These are phyloP conservation scores for Leucophenga maculata DNA, from an alignment of 2,888 invertebrate genomes.

Conservation along the genomic window DNA sequence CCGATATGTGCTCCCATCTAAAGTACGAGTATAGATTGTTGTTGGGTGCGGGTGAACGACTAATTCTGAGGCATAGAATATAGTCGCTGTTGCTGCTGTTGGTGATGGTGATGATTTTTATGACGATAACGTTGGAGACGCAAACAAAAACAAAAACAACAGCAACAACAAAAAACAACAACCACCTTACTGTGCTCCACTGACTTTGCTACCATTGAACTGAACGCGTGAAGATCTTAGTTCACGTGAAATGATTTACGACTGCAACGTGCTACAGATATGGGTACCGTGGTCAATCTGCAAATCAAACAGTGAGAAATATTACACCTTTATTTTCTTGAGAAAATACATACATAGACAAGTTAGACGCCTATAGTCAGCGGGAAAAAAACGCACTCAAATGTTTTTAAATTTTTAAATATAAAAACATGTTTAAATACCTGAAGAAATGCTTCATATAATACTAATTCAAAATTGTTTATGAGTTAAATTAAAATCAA, in stretches of 20 bases:
- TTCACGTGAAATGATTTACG: conserved; percentile 63
- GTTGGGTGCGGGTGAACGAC: neutral
- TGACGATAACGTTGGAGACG: neutral
- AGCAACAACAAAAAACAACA: too few relatives aligned
- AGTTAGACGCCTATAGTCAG: too few relatives aligned
- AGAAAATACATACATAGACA: too few relatives aligned
- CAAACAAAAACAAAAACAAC: conserved; percentile 21
- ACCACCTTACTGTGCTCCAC: conserved; percentile 38
- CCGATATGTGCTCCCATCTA: conserved; percentile 41
- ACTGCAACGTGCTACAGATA: conserved; percentile 43
- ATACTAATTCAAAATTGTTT: too few relatives aligned
- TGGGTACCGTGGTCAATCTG: conserved; percentile 40
- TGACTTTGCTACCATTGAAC: conserved; percentile 33
- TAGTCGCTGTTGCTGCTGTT: conserved; percentile 41
- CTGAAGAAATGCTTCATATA: too few relatives aligned
- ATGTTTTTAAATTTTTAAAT: too few relatives aligned
- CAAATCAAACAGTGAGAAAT: too few relatives aligned
- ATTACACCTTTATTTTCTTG: too few relatives aligned
- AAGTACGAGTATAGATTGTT: neutral
- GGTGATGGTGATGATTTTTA: conserved; percentile 50
- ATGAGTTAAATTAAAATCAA: too few relatives aligned
- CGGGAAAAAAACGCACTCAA: too few relatives aligned
- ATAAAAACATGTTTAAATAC: too few relatives aligned
- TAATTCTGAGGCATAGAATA: conserved; percentile 46
- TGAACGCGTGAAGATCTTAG: conserved; percentile 45